phyloP scores from a whole-genome alignment of 2,888 invertebrate species.

The Drosophila diplacantha region DNA sequence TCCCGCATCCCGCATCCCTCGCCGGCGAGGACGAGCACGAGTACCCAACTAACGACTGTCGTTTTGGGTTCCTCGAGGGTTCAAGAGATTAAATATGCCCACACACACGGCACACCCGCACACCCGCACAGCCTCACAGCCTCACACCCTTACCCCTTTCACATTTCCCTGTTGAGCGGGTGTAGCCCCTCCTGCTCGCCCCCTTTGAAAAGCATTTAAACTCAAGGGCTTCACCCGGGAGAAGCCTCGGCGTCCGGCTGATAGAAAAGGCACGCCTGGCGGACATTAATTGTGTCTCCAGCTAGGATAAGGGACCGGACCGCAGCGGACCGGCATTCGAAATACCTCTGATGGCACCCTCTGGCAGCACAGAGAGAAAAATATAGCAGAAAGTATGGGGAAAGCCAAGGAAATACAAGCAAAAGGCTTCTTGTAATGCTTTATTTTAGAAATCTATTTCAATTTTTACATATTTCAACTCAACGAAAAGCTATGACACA shows the following conservation, averaged over 20 bases:
- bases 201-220: constrained; percentile 32
- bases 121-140: background rate
- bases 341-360: constrained; percentile 1
- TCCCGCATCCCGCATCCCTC: constrained; percentile 14
- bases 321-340: constrained; percentile 8
- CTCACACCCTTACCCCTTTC: background rate
- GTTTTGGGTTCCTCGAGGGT: constrained; percentile 22
- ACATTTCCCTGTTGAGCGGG: background rate
- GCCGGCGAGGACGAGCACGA: constrained; percentile 1
- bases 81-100: constrained; percentile 46
- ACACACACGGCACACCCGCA: constrained; percentile 1
- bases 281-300: constrained; percentile 21
- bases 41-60: constrained; percentile 21
- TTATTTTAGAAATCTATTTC: too few relatives aligned
- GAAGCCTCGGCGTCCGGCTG: constrained; percentile 1
- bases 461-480: background rate
- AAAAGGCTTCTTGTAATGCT: background rate
- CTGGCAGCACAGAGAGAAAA: background rate
- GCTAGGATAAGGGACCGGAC: constrained; percentile 1
- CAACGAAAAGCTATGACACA: background rate
- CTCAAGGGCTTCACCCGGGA: constrained; percentile 10
- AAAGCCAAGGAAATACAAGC: too few relatives aligned
- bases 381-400: too few relatives aligned
- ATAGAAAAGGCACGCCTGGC: constrained; percentile 4
- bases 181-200: background rate